Conservation (phyloP, 2,113 vertebrate species). For the Seriola rivoliana region DNA sequence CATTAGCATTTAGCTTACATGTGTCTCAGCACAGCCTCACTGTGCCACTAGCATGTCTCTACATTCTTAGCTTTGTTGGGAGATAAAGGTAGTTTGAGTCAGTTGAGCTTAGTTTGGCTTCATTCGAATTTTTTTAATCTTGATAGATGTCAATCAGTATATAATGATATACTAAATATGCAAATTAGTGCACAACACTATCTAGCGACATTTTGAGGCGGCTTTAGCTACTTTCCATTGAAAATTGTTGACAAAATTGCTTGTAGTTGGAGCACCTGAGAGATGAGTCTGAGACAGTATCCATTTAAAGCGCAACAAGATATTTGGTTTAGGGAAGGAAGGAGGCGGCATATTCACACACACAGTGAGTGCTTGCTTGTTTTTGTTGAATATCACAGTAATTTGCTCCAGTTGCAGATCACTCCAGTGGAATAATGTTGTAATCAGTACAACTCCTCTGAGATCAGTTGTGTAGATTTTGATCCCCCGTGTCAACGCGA, state of each 20-base stretch:
- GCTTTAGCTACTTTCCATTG: not conserved
- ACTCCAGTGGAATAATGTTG: conserved; percentile 9
- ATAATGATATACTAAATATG: not conserved
- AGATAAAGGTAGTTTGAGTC: not conserved
- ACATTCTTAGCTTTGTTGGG: too few species aligned
- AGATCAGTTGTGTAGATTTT: conserved; percentile 19
- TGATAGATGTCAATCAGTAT: not conserved
- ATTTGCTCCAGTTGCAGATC: conserved; percentile 7
- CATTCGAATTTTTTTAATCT: not conserved
- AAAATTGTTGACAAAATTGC: not conserved
- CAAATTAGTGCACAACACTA: not conserved
- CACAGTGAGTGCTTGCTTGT: not conserved
- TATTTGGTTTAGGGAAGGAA: not conserved
- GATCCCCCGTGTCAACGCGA: not conserved
- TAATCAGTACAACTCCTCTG: conserved; percentile 34
- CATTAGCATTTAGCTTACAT: not conserved
- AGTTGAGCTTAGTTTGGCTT: not conserved
- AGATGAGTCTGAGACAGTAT: not conserved
- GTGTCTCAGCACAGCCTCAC: not conserved
- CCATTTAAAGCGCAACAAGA: not conserved
- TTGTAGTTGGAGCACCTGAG: not conserved
- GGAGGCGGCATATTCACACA: not conserved
- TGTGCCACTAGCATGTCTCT: too few species aligned
- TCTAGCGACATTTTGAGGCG: not conserved
- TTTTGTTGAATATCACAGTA: not conserved